A percentile compares a stretch with the other conserved stretches of the same genome.
phyloP scores from a whole-genome alignment of 1,140 invertebrate species.

The Lepidurus arcticus region DNA sequence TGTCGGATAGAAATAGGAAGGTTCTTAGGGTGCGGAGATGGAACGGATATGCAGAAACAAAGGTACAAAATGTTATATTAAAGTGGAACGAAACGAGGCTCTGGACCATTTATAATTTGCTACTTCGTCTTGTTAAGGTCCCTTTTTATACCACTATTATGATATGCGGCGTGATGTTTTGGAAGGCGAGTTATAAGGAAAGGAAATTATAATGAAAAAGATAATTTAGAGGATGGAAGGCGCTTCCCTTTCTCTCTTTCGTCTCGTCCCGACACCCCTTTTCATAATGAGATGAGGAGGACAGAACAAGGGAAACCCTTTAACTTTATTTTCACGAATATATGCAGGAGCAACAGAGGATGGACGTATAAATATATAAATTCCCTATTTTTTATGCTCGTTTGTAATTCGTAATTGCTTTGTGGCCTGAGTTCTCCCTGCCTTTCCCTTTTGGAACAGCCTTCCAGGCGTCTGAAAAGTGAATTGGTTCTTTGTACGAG shows the following conservation, averaged over 20 bases:
- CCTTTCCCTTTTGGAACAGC: background rate
- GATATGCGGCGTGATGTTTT: constrained; percentile 14
- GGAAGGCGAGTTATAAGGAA: background rate
- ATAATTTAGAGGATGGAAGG: constrained; percentile 11
- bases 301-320: background rate
- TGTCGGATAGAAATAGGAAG: too few species aligned
- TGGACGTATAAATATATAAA: background rate
- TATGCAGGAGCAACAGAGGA: background rate
- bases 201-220: constrained; percentile 9
- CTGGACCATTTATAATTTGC: background rate
- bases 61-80: background rate
- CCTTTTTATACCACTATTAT: background rate
- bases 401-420: constrained; percentile 22
- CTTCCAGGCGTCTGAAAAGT: background rate
- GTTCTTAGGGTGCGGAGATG: too few species aligned
- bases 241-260: background rate
- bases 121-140: background rate
- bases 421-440: background rate
- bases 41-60: background rate
- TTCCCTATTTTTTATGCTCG: background rate
- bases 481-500: background rate
- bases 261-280: background rate
- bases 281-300: background rate
- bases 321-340: background rate
- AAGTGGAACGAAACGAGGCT: background rate